Evolutionary conservation across 2,113 vertebrate species (phyloP).

Genomic region (Spheniscus mendiculus): DNA sequence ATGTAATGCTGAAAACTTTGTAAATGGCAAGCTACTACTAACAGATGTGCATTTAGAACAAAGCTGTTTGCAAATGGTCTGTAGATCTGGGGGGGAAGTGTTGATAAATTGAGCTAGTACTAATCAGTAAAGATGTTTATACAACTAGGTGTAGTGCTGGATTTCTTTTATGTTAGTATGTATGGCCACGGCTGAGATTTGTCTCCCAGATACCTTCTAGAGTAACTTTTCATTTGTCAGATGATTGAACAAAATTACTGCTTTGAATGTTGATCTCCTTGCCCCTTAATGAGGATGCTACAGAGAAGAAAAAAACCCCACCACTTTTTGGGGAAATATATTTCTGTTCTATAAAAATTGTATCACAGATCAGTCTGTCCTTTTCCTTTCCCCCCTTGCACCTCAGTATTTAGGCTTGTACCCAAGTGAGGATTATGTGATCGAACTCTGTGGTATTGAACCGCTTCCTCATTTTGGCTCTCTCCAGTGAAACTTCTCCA

Average conservation of each 20-base stretch:
- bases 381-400: not conserved
- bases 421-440: not conserved
- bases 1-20: not conserved
- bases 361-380: no score
- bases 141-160: not conserved
- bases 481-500: not conserved
- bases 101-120: not conserved
- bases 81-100: not conserved
- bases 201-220: not conserved
- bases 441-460: not conserved
- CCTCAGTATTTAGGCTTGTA: not conserved
- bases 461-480: not conserved
- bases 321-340: not conserved
- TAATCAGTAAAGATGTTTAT: not conserved
- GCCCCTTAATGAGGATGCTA: not conserved
- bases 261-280: not conserved
- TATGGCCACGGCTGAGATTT: not conserved
- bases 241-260: not conserved
- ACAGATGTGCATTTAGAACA: not conserved
- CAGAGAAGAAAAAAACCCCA: not conserved
- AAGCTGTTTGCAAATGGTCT: not conserved
- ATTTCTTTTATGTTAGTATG: not conserved
- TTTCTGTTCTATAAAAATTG: not conserved
- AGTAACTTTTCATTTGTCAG: not conserved
- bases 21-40: not conserved